These are phyloP conservation scores for Drosophila sturtevanti DNA, from an alignment of 1,140 invertebrate species.

Conservation along the genomic window DNA sequence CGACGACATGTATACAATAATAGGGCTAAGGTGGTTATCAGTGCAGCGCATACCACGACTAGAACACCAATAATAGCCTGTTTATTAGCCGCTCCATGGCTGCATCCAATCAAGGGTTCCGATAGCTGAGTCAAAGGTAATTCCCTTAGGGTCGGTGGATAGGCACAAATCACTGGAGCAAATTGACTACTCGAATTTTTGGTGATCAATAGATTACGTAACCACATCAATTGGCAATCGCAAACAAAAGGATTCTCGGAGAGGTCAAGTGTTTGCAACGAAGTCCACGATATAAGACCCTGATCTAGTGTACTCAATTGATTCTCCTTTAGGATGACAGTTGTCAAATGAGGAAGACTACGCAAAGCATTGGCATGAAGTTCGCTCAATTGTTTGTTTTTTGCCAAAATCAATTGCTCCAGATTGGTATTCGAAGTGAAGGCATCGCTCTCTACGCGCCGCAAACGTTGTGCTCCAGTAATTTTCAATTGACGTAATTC, in stretches of 20 bases:
- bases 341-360: conserved; percentile 89
- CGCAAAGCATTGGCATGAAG: conserved; percentile 90
- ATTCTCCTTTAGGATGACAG: conserved; percentile 91
- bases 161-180: conserved; percentile 87
- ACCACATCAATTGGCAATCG: conserved; percentile 91
- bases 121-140: conserved; percentile 87
- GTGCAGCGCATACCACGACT: conserved; percentile 87
- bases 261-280: conserved; percentile 89
- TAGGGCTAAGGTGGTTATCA: conserved; percentile 87
- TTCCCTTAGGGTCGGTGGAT: conserved; percentile 88
- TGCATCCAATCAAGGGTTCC: conserved; percentile 91
- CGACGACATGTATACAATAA: conserved; percentile 91
- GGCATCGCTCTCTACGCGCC: conserved; percentile 88
- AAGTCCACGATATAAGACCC: conserved; percentile 90
- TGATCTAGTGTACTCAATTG: conserved; percentile 89
- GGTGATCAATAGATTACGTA: conserved; percentile 88
- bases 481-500: conserved; percentile 90
- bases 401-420: conserved; percentile 89
- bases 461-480: conserved; percentile 88
- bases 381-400: conserved; percentile 88
- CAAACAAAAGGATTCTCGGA: conserved; percentile 93
- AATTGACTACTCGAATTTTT: conserved; percentile 85
- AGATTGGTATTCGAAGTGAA: conserved; percentile 92
- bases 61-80: conserved; percentile 90
- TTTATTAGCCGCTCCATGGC: conserved; percentile 88